Conservation (phyloP, 2,888 invertebrate species). For the Pomacea canaliculata region DNA sequence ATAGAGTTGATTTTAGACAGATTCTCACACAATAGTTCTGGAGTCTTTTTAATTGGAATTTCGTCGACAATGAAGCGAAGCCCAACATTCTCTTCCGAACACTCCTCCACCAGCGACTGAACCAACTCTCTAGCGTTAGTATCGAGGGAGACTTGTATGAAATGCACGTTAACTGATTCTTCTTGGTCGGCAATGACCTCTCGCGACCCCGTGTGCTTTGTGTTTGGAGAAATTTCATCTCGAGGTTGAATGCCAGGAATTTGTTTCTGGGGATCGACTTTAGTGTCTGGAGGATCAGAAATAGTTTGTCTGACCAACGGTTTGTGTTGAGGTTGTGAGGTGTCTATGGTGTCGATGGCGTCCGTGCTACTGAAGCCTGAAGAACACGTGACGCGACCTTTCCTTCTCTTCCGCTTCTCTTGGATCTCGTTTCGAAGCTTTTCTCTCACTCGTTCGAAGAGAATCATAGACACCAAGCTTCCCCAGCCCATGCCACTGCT, state of each 20-base stretch:
- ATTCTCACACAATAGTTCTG: background rate
- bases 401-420: too few species aligned
- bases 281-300: too few species aligned
- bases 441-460: slow-evolving; percentile 4
- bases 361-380: too few species aligned
- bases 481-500: slow-evolving; percentile 12
- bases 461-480: slow-evolving; percentile 12
- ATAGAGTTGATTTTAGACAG: background rate
- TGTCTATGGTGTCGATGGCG: too few species aligned
- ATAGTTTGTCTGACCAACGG: too few species aligned
- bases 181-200: background rate
- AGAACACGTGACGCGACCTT: too few species aligned
- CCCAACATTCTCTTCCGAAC: background rate
- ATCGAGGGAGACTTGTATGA: background rate
- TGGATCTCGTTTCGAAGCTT: too few species aligned
- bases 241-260: too few species aligned
- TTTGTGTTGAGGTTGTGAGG: too few species aligned
- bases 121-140: slow-evolving; percentile 19
- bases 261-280: too few species aligned
- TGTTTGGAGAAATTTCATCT: background rate
- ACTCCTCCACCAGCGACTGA: background rate
- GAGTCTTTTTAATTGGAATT: background rate
- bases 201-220: background rate
- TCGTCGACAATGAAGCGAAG: slow-evolving; percentile 16
- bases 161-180: background rate